Evolutionary conservation across 2,113 vertebrate species (phyloP), one percentile per base, ranked within the genome.

Genomic region (Calidris pugnax): DNA sequence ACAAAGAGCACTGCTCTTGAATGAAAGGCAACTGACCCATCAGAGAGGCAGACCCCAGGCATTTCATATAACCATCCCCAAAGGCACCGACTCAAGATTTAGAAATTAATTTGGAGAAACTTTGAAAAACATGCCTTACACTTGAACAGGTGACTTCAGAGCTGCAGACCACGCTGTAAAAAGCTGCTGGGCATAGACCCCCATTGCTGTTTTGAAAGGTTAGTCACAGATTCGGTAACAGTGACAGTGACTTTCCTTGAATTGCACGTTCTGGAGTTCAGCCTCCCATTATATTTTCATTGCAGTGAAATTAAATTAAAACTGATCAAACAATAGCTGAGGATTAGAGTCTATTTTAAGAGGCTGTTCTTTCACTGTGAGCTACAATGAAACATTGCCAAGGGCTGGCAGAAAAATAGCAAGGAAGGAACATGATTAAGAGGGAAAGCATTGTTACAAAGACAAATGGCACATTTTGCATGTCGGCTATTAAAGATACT

Each of bases 221-320:
- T 92, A 63, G 66, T 75, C 64, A 60, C 85, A 89, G 45, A 78
- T 85, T 92, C 11, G 27, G 77, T 90, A 64, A 89, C 19, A 55
- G 33, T 94, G 82, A 96, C n/a, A 80, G 45, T 48, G 89, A 89
- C 85, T 95, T 97, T 72, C 48, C 91, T 72, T 30, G 24, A 87
- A 97, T 53, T 85, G 45, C 85, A 63, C 2, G 0, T 92, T 86
- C 93, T 86, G 50, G 84, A 91, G 81, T 90, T 97, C 86, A 96
- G 67, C 37, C 87, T 94, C 87, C 89, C 77, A 96, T 96, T 97
- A 76, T 87, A 92, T 96, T 97, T 97, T 98, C 93, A 97, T 91
- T 95, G 87, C 68, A 83, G 59, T 43, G 74, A 97, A 97, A 97
- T 96, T 95, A 97, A 97, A 97, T 98, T 96, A 98, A 97, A 98